These are phyloP conservation scores for Proteles cristata DNA, from an alignment of 2,113 vertebrate species.

Conservation along the genomic window DNA sequence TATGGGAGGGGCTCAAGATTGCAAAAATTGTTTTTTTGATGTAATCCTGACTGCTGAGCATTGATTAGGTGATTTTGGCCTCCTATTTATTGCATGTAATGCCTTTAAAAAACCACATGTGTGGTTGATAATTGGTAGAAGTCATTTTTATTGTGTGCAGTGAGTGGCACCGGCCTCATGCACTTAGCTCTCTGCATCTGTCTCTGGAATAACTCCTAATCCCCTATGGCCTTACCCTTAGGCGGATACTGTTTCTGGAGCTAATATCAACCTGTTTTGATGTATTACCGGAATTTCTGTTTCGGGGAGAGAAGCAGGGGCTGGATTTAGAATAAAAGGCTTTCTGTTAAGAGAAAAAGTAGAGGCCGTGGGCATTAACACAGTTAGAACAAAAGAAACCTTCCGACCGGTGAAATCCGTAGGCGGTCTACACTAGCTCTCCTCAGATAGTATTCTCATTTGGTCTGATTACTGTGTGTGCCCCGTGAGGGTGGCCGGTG, in stretches of 20 bases:
- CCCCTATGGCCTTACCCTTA: not conserved
- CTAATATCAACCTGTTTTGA: not conserved
- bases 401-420: not conserved
- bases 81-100: not conserved
- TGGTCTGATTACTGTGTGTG: not conserved
- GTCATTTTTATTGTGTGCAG: not conserved
- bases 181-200: not conserved
- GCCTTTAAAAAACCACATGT: not conserved
- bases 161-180: not conserved
- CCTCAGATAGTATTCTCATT: constrained; percentile 14
- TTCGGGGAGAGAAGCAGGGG: not conserved
- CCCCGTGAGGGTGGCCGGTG: not conserved
- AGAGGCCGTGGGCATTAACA: not conserved
- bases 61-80: not conserved
- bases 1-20: not conserved
- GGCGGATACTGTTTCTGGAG: not conserved
- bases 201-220: not conserved
- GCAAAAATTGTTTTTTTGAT: not conserved
- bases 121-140: not conserved
- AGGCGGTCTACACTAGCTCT: not conserved
- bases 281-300: constrained; percentile 1
- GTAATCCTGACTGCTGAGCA: not conserved
- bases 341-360: not conserved
- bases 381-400: not conserved
- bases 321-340: constrained; percentile 8